Base-by-base conservation (phyloP, 1,140 invertebrate genomes). In the Propsilocerus akamusi region DNA sequence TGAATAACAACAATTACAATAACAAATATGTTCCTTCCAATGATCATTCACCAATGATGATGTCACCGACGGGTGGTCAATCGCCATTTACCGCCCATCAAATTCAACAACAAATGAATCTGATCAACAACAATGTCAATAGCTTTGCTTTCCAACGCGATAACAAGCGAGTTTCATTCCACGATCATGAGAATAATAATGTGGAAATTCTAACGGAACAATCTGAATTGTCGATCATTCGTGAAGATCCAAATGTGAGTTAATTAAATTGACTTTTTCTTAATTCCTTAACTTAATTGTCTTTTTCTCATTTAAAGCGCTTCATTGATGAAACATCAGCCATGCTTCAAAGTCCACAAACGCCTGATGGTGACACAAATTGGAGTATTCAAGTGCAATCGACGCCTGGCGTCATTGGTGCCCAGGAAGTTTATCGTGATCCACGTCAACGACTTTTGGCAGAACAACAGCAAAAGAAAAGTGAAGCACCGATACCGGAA, bases 391-490 rank as follows among this genome's bases (percentile, higher is more conserved):
- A 55, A 56, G 69, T 53, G 60, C 70, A 56, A 72, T 73, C 62
- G 59, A 93, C 89, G 25, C 89, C 90, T 23, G 89, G 90, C 53
- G 90, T 95, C 10, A 94, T 95, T 56, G 90, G 90, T 52, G 84
- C 88, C 52, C 90, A 93, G 70, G 89, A 94, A 71, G 86, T 94
- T 46, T 94, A 94, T 67, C 79, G 79, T 62, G 89, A 93, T 72
- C 89, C 90, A 6, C 72, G 88, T 53, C 73, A 80, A 61, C 75
- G 82, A 49, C 76, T 87, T 20, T 64, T 92, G 50, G 83, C 83
- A 0, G 85, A 89, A 63, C 74, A 81, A 52, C 72, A 80, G 52
- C 74, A 76, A 55, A 72, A 67, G 72, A 77, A 68, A 62, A 70
- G 59, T 51, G 66, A 72, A 49, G 70, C 74, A 50, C 77, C 83